Percentiles rank a stretch among this genome's conserved stretches.
These are phyloP conservation scores for Linurgus olivaceus DNA, from an alignment of 2,797 vertebrate genomes.

Conservation along the genomic window DNA sequence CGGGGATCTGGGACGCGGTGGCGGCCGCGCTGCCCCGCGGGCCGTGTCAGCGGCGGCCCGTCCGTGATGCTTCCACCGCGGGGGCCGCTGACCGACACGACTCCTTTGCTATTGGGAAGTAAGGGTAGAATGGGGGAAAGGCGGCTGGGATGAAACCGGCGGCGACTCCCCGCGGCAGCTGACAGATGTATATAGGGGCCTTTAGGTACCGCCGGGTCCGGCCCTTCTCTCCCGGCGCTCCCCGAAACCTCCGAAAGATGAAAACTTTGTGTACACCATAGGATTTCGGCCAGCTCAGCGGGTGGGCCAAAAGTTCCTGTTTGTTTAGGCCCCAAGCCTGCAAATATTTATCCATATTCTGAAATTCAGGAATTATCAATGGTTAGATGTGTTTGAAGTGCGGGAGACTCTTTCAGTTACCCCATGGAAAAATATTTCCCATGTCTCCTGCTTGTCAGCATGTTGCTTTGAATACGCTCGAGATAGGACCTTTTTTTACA, in stretches of 20 bases:
- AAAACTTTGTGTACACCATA: not conserved
- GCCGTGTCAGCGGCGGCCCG: not conserved
- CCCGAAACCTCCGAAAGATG: not conserved
- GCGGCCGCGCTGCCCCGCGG: not conserved
- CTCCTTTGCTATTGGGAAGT: not conserved
- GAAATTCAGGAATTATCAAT: not conserved
- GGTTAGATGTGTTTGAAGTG: not conserved
- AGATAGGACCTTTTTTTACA: not conserved
- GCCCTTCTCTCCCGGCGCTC: not conserved
- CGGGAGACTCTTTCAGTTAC: not conserved
- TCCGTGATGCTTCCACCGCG: not conserved
- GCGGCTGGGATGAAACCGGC: not conserved
- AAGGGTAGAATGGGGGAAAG: fast-evolving
- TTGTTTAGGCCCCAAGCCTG: not conserved
- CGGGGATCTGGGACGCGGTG: no score
- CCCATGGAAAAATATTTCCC: not conserved
- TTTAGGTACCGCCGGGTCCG: not conserved
- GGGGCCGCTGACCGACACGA: not conserved
- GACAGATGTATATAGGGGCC: not conserved
- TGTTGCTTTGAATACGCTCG: not conserved
- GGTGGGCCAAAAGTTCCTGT: not conserved
- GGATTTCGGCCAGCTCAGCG: not conserved
- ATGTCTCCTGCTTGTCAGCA: not conserved
- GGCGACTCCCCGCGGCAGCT: not conserved
- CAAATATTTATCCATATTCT: not conserved